Conservation (phyloP, 2,113 vertebrate genomes). For the Cebidichthys violaceus region DNA sequence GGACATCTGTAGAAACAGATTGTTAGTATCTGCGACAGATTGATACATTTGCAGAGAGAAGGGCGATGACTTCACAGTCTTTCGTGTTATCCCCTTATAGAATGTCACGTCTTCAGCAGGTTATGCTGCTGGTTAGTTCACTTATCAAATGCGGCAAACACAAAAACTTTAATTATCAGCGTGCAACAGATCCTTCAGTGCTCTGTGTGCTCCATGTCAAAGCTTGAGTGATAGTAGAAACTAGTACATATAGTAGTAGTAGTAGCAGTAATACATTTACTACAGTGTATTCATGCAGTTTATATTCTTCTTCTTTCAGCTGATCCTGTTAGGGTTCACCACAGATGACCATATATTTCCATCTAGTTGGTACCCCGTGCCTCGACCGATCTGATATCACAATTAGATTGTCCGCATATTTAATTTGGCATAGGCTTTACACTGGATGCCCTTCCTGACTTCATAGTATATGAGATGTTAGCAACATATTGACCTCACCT, state of each 20-base stretch:
- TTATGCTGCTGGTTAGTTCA: neutral
- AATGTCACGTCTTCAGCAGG: neutral
- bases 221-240: neutral
- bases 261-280: neutral
- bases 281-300: neutral
- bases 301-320: neutral
- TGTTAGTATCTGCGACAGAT: constrained; percentile 35
- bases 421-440: neutral
- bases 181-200: neutral
- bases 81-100: neutral
- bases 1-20: constrained; percentile 46
- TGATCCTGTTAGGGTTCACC: neutral
- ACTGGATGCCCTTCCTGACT: neutral
- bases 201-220: neutral
- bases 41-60: constrained; percentile 47
- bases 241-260: neutral
- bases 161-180: neutral
- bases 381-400: neutral
- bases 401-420: neutral
- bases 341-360: neutral
- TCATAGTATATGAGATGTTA: neutral
- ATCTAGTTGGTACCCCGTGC: neutral
- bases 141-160: neutral
- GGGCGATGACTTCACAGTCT: constrained; percentile 1
- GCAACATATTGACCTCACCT: neutral